Conservation (phyloP, 2,113 vertebrate genomes). For the Toxotes jaculatrix region DNA sequence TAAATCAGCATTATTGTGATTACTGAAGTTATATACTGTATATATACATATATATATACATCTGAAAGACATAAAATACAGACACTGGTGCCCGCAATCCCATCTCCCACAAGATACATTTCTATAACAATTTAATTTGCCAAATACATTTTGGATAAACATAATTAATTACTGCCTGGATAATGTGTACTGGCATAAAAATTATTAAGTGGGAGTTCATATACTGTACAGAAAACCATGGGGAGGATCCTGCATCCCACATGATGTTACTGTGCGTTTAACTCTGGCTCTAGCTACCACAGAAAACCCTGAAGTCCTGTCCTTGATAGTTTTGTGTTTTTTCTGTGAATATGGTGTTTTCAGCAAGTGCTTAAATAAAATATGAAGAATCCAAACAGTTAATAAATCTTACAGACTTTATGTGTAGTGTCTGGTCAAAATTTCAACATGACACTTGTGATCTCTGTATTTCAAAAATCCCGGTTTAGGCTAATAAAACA, state of each 20-base stretch:
- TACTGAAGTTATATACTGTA: not conserved
- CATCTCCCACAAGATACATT: not conserved
- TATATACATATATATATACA: not conserved
- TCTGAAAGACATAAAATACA: not conserved
- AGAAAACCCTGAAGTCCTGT: too few relatives aligned
- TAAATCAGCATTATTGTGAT: conserved; percentile 24
- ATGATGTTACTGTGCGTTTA: too few relatives aligned
- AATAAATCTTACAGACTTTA: too few relatives aligned
- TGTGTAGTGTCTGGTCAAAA: too few relatives aligned
- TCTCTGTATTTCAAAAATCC: not conserved
- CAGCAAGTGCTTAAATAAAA: not conserved
- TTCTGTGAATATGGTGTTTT: not conserved
- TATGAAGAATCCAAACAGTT: not conserved
- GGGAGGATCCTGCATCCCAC: too few relatives aligned
- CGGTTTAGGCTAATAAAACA: not conserved
- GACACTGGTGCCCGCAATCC: not conserved
- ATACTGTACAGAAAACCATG: not conserved
- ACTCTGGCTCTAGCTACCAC: too few relatives aligned
- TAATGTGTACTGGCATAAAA: too few relatives aligned
- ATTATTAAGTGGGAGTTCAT: not conserved
- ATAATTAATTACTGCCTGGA: too few relatives aligned
- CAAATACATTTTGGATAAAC: too few relatives aligned
- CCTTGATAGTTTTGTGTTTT: too few relatives aligned
- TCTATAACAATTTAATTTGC: too few relatives aligned
- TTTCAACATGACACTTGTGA: not conserved